Base-by-base conservation (phyloP, 2,113 vertebrate genomes). In the Tetraodon nigroviridis region DNA sequence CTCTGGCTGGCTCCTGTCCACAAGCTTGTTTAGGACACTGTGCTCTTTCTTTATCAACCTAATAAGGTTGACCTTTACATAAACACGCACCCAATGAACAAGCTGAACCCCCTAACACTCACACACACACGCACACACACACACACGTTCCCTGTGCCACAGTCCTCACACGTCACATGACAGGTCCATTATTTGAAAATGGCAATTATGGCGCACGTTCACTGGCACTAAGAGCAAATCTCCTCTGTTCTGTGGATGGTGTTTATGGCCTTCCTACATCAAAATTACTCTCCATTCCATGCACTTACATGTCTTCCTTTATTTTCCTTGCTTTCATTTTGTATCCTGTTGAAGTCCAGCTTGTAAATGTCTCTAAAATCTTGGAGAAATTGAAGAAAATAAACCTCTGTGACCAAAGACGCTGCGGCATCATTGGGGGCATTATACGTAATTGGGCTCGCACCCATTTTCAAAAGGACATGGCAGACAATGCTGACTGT, bases 41-140 rank as follows among this genome's bases (percentile, higher is more conserved):
- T 75, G 63, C 64, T 75, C 71, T 76, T 84, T 78, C 80, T 76
- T 69, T 81, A 75, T 77, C 80, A 79, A 63, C 72, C 70, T 86
- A 87, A 88, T 88, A 79, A 84, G 82, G 65, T 66, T 86, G 87
- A 84, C 87, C 85, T 88, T 88, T 84, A 69, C 70, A 84, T 84
- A 84, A 87, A 87, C 82, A 84, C 79, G 70, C 75, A 61, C 69
- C 44, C 72, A 80, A 72, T 77, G 75, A 83, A 79, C 60, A 64
- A 57, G 51, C 16, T 69, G 68, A 71, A 56, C 48, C 66, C 60
- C 55, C 57, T 10, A 37, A 37, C 32, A 37, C 32, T 12, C 6
- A 6, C 29, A 32, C 29, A 32, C 29, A 32, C 29, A 32, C 29
- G 2, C 32, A 37, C 32, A 37, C 11, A 37, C 11, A 37, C 11